Percentiles rank a stretch among this genome's conserved stretches.
These are phyloP conservation scores for Parascotia fuliginaria DNA, from an alignment of 2,888 invertebrate species.

Conservation along the genomic window DNA sequence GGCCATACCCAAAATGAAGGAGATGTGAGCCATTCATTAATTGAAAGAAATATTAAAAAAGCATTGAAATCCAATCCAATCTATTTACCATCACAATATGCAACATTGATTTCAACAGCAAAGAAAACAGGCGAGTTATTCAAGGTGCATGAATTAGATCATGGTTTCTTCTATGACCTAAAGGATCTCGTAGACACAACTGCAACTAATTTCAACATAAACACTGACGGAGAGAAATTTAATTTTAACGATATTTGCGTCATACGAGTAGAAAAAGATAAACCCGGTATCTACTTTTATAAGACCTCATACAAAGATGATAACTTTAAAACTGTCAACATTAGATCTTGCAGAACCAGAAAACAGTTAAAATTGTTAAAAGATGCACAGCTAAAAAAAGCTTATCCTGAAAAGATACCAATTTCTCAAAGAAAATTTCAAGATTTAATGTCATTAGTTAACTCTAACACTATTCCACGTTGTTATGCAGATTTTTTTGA, in stretches of 20 bases:
- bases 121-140: neutral
- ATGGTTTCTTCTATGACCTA: neutral
- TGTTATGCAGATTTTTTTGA: conserved; percentile 78
- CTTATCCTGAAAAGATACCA: neutral
- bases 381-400: neutral
- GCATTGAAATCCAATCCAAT: neutral
- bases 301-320: conserved; percentile 2
- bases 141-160: conserved; percentile 1
- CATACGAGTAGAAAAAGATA: neutral
- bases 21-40: conserved; percentile 1
- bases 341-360: neutral
- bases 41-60: neutral
- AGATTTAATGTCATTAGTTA: neutral
- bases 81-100: conserved; percentile 1
- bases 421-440: neutral
- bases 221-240: conserved; percentile 1
- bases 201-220: conserved; percentile 2
- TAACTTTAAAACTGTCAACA: neutral
- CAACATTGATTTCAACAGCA: neutral
- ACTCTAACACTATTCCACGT: neutral
- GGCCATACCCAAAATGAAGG: neutral
- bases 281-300: conserved; percentile 1
- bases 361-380: neutral
- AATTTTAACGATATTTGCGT: conserved; percentile 3
- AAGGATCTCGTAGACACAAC: neutral